Conservation (phyloP, 2,797 vertebrate genomes). For the Scolopax bukidnonensis region DNA sequence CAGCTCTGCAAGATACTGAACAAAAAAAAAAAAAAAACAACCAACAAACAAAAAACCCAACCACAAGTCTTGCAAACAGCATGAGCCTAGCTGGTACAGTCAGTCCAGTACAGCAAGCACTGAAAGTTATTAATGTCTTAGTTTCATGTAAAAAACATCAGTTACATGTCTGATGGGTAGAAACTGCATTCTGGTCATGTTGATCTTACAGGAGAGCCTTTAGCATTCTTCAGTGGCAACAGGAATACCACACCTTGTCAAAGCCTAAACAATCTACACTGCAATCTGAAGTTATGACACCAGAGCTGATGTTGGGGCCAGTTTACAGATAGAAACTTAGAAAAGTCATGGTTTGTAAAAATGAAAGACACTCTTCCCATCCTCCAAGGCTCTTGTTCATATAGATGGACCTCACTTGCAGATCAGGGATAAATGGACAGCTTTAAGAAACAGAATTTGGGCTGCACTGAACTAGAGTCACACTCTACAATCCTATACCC, state of each 20-base stretch:
- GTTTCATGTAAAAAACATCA: background rate
- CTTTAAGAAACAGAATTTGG: background rate
- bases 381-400: background rate
- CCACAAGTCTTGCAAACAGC: background rate
- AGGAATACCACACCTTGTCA: background rate
- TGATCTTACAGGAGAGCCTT: background rate
- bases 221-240: background rate
- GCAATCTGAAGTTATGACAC: background rate
- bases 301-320: background rate
- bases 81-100: background rate
- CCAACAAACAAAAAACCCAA: background rate
- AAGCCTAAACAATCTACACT: background rate
- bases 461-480: background rate
- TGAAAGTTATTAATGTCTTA: background rate
- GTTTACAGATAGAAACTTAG: background rate
- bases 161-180: background rate
- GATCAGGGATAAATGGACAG: background rate
- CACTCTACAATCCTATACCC: background rate
- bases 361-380: background rate
- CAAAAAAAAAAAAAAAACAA: constrained; percentile 2
- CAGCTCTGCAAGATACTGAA: constrained; percentile 91
- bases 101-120: background rate
- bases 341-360: background rate
- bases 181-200: background rate
- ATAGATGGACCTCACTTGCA: background rate